Evolutionary conservation across 2,113 vertebrate genomes (phyloP).

Genomic region (Tretioscincus oriximinensis): DNA sequence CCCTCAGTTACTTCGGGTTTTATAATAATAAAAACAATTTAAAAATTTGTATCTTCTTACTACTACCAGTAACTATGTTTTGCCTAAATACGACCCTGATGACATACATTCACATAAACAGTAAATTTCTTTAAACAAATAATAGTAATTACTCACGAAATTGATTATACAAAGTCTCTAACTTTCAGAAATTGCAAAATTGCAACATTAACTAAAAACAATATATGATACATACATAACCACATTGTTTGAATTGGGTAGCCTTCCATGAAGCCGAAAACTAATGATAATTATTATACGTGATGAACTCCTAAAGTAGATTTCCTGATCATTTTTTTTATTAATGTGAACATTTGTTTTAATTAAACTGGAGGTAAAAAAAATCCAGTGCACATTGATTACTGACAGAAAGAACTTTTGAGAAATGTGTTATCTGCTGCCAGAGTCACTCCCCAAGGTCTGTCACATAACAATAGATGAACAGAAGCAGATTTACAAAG

Average conservation of each 20-base stretch:
- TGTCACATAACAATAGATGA: slow-evolving; percentile 25
- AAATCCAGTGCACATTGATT: neutral
- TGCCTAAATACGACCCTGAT: too few species aligned
- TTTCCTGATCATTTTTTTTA: neutral
- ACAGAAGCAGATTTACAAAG: slow-evolving; percentile 34
- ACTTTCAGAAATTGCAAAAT: too few species aligned
- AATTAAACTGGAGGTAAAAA: slow-evolving; percentile 27
- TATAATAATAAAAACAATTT: too few species aligned
- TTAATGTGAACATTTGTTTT: neutral
- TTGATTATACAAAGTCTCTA: too few species aligned
- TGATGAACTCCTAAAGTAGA: neutral
- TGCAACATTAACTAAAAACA: neutral
- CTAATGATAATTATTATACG: neutral
- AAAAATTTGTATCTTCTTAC: too few species aligned
- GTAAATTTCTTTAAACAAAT: too few species aligned
- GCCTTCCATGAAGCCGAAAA: neutral
- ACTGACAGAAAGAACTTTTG: neutral
- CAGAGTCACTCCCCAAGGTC: too few species aligned
- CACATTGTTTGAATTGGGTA: neutral
- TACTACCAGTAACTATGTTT: too few species aligned
- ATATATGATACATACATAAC: neutral
- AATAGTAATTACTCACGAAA: too few species aligned
- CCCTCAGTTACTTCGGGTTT: too few species aligned
- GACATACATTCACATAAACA: too few species aligned
- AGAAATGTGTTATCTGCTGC: slow-evolving; percentile 7